A percentile compares a stretch with the other conserved stretches of the same genome.
These are phyloP conservation scores for Archaeoteleia sp. DNA, from an alignment of 2,888 invertebrate species.

Conservation along the genomic window DNA sequence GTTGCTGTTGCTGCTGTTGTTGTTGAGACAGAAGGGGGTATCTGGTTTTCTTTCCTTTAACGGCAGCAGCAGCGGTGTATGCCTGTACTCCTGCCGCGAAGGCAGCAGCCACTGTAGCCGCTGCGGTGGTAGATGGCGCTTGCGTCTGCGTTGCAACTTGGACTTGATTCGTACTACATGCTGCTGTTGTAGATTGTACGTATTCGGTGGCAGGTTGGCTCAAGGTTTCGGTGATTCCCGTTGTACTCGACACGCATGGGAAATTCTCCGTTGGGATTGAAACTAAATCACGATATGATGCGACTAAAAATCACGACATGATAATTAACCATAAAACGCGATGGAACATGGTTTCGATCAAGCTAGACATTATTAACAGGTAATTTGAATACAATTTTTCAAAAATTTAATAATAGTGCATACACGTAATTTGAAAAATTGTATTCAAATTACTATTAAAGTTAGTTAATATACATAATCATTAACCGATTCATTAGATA, in stretches of 20 bases:
- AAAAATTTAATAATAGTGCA: too few relatives aligned
- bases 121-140: constrained; percentile 69
- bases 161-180: constrained; percentile 76
- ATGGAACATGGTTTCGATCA: too few relatives aligned
- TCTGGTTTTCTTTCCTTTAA: constrained; percentile 73
- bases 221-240: constrained; percentile 58
- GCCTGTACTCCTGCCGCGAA: constrained; percentile 63
- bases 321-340: too few relatives aligned
- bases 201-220: constrained; percentile 60
- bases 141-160: constrained; percentile 81
- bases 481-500: too few relatives aligned
- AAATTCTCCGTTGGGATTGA: constrained; percentile 66
- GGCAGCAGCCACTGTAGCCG: constrained; percentile 56
- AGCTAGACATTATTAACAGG: too few relatives aligned
- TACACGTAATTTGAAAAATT: too few relatives aligned
- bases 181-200: constrained; percentile 59
- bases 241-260: constrained; percentile 59
- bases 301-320: too few relatives aligned
- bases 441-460: too few relatives aligned
- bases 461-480: too few relatives aligned
- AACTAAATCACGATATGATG: too few relatives aligned
- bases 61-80: constrained; percentile 64
- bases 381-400: too few relatives aligned
- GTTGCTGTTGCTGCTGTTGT: constrained; percentile 63
- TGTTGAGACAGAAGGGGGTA: constrained; percentile 69